Evolutionary conservation across 92 coral and sea anemone genomes (phyloP).

Genomic region (Metridium senile): DNA sequence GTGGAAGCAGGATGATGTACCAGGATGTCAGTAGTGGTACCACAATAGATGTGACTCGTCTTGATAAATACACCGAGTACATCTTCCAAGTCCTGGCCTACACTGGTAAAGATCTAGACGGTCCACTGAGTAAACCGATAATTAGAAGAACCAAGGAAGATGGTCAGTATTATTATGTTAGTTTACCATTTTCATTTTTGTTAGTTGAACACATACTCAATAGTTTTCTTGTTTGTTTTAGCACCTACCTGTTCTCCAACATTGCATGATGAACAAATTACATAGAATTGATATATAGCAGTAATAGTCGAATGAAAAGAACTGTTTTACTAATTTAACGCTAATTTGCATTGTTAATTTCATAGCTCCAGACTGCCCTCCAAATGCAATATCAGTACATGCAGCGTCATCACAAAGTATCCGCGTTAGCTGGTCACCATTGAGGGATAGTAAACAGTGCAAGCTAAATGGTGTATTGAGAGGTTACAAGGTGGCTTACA

Average conservation of each 20-base stretch:
- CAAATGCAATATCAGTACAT: conserved; percentile 3
- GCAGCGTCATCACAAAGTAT: conserved; percentile 17
- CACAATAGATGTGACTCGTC: conserved; percentile 3
- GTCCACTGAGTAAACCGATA: conserved; percentile 11
- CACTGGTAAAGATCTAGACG: conserved; percentile 7
- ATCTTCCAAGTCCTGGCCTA: conserved; percentile 24
- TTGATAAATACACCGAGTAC: conserved; percentile 19
- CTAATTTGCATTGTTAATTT: neutral
- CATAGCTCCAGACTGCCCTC: conserved; percentile 16
- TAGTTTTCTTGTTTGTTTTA: neutral
- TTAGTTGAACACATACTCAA: neutral
- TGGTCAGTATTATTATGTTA: neutral
- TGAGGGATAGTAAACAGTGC: neutral
- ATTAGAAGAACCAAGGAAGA: conserved; percentile 8
- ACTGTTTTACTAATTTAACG: neutral
- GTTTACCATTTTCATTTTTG: neutral
- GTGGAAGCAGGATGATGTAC: neutral
- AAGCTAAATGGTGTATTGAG: conserved; percentile 22
- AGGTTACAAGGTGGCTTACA: conserved; percentile 27
- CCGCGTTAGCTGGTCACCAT: conserved; percentile 29
- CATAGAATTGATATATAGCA: too few species aligned
- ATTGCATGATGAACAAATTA: too few species aligned
- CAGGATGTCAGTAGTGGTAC: neutral
- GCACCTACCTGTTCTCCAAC: too few species aligned
- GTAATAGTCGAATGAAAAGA: neutral